Evolutionary conservation across 2,113 vertebrate genomes (phyloP), one percentile per base, ranked within the genome.

Genomic region (Taurulus bubalis): DNA sequence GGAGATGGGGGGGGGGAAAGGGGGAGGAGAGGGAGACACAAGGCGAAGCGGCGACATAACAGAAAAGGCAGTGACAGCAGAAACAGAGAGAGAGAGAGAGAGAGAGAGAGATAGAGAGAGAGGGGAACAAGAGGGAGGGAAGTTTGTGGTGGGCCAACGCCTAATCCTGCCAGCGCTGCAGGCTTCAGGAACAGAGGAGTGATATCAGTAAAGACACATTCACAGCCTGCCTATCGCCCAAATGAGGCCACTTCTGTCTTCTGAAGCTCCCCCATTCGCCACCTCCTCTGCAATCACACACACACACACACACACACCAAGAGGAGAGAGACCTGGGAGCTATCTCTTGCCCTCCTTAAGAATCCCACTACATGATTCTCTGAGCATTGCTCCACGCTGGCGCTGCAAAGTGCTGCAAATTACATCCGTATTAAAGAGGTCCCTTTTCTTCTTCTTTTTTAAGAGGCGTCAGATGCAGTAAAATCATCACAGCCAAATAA

Each of bases 191-290:
- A 71, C 67, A 84, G 83, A 75, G 79, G 77, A 90, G 65, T 20
- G 82, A 90, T 86, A 86, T 90, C 86, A 82, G 81, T 53, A 77
- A 87, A 89, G 82, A 87, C 82, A 86, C 78, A 86, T 62, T 85
- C 79, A 34, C 79, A 63, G 80, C 66, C 84, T 86, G 79, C 38
- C 77, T 86, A 83, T 84, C 49, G 40, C 75, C 24, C 72, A 85
- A 90, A 91, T 75, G 82, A 91, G 90, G 84, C 83, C 82, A 75
- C 75, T 86, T 90, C 80, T 77, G 69, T 64, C 64, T 79, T 15
- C 38, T 65, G 18, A 83, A 40, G 34, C 70, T 60, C 34, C 68
- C 59, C 68, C 80, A 36, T 69, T 79, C 74, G 42, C 67, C 76
- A 81, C 64, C 77, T 86, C 79, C 78, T 60, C 77, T 80, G 51